These are phyloP conservation scores for Phrynocephalus versicolor DNA, from an alignment of 2,113 vertebrate genomes.

Conservation along the genomic window DNA sequence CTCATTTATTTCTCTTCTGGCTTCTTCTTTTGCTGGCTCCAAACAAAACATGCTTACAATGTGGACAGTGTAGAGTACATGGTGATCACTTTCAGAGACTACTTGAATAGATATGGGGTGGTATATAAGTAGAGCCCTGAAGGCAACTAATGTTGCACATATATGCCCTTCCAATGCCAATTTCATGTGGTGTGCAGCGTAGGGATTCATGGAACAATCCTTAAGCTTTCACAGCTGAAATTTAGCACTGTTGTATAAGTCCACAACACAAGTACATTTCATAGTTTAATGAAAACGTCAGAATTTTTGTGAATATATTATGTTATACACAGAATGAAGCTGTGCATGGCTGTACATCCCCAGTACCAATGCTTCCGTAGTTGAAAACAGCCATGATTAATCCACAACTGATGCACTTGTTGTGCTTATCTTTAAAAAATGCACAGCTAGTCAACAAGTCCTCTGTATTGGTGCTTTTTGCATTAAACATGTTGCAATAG, in stretches of 20 bases:
- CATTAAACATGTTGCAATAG: conserved; percentile 36
- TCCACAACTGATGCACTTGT: too few relatives aligned
- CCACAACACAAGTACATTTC: neutral
- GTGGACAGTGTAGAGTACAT: neutral
- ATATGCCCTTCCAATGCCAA: neutral
- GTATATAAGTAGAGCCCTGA: too few relatives aligned
- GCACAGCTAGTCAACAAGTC: neutral
- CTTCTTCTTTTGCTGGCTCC: neutral
- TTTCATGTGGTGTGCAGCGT: neutral
- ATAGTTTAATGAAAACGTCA: neutral
- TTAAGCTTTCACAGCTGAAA: neutral
- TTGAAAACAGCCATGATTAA: neutral
- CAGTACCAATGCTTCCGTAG: neutral
- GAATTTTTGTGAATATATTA: neutral
- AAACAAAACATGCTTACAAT: neutral
- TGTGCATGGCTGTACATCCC: neutral
- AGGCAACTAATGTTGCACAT: neutral
- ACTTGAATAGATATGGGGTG: too few relatives aligned
- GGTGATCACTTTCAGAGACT: neutral
- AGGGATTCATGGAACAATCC: neutral
- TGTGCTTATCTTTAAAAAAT: neutral
- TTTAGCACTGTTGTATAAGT: too few relatives aligned
- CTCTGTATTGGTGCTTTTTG: conserved; percentile 30
- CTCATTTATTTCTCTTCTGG: neutral
- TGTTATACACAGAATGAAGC: neutral